Base-by-base conservation (phyloP, 64 coral and sea anemone genomes). In the Porites lutea region DNA sequence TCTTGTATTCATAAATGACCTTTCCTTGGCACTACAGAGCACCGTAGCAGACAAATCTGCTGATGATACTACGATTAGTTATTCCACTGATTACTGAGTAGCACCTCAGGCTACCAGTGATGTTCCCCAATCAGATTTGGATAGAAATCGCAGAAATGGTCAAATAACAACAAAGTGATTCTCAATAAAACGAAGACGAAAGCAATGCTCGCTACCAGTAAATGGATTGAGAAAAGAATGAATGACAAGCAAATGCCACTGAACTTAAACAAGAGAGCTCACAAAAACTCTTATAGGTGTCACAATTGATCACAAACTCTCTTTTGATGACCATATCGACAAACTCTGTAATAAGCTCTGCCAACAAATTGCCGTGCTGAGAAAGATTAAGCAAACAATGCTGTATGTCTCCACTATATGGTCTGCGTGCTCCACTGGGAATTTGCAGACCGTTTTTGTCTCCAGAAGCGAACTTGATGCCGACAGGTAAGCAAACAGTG, bases 171-270 rank as follows among this genome's bases (percentile, higher is more conserved):
- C 57, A 94, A 94, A 64, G 74, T 94, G 78, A 49, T 89, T 0
- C 68, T 89, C 14, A 94, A 88, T 64, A 69, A 94, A 46, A 64
- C 61, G 37, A 89, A 94, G 47, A 94, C 78, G 18, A 94, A 94
- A 51, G 64, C 67, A 37, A 37, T 37, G 27, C 27, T 37, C 27
- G 27, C 27, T 37, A 37, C 27, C 27, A 37, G 27, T 37, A 37
- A 37, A 37, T 37, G 27, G 0, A 37, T 37, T 37, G 27, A 37
- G 27, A 37, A 37, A 37, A 37, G 27, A 37, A 37, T 37, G 27
- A 37, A 37, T 37, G 1, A 37, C 27, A 0, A 37, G 27, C 27
- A 37, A 37, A 37, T 37, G 27, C 27, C 27, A 37, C 27, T 37
- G 27, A 37, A 37, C 27, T 37, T 37, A 37, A 37, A 37, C 27